A percentile compares a stretch with the other conserved stretches of the same genome.
These are phyloP conservation scores for Drosophila formosana DNA, from an alignment of 2,888 invertebrate species.

Conservation along the genomic window DNA sequence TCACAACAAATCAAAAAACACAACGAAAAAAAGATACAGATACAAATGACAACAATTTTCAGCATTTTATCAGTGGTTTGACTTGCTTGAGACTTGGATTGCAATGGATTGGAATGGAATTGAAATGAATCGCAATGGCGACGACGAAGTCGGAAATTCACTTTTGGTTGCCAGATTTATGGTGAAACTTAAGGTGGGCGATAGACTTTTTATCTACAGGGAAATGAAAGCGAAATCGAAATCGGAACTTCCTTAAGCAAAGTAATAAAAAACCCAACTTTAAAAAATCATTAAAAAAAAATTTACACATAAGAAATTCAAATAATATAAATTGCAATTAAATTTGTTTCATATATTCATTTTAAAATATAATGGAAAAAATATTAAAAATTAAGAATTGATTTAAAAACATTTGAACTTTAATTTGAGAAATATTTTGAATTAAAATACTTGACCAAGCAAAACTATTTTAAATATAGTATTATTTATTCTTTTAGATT, in stretches of 20 bases:
- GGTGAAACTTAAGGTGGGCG: conserved; percentile 34
- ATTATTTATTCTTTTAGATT: too few relatives aligned
- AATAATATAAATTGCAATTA: too few relatives aligned
- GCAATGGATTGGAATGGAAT: conserved; percentile 7
- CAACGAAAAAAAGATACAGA: not conserved
- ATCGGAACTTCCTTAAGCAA: not conserved
- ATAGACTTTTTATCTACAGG: not conserved
- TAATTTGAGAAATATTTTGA: too few relatives aligned
- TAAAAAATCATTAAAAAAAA: too few relatives aligned
- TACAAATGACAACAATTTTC: conserved; percentile 19
- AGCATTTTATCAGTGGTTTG: conserved; percentile 32
- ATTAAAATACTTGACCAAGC: not conserved
- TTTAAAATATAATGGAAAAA: too few relatives aligned
- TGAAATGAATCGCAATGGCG: not conserved
- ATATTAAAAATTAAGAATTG: too few relatives aligned
- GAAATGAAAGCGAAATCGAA: not conserved
- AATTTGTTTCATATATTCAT: too few relatives aligned
- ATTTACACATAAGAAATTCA: too few relatives aligned
- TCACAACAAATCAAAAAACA: conserved; percentile 15
- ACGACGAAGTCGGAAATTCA: not conserved
- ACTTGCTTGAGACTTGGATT: conserved; percentile 16
- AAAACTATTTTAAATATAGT: not conserved
- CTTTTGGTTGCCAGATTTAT: conserved; percentile 9
- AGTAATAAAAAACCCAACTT: too few relatives aligned
- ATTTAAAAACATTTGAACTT: not conserved